A percentile compares a stretch with the other conserved stretches of the same genome.
Conservation (phyloP, 2,888 invertebrate genomes). For the Clistopyga incitator region DNA sequence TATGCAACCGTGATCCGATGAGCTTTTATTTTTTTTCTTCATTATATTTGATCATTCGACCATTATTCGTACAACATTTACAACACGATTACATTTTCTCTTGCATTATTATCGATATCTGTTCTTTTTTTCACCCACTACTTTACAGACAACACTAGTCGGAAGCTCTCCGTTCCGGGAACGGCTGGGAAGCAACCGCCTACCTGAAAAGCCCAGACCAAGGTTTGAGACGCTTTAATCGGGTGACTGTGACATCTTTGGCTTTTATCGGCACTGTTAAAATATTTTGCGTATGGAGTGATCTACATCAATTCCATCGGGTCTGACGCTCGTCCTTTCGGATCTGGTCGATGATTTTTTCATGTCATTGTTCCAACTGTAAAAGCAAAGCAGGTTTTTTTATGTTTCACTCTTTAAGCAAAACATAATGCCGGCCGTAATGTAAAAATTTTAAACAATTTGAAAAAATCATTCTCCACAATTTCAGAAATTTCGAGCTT, state of each 20-base stretch:
- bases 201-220: constrained; percentile 92
- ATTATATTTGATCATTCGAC: constrained; percentile 8
- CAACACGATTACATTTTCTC: constrained; percentile 60
- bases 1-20: constrained; percentile 38
- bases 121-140: constrained; percentile 73
- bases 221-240: constrained; percentile 87
- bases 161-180: constrained; percentile 94
- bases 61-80: constrained; percentile 33
- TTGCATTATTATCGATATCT: constrained; percentile 64
- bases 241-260: constrained; percentile 53
- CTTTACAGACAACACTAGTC: constrained; percentile 86
- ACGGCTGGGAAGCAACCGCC: constrained; percentile 94
- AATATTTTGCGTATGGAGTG: background rate
- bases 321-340: too few species aligned
- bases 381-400: too few species aligned
- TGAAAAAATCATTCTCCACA: too few species aligned
- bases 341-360: too few species aligned
- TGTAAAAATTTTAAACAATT: too few species aligned
- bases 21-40: constrained; percentile 40
- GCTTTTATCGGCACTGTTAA: constrained; percentile 18
- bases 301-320: too few species aligned
- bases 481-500: too few species aligned
- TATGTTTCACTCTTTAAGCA: too few species aligned
- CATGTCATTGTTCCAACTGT: too few species aligned
- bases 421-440: too few species aligned